Conservation (phyloP, 2,888 invertebrate genomes). For the Tachina grossa region DNA sequence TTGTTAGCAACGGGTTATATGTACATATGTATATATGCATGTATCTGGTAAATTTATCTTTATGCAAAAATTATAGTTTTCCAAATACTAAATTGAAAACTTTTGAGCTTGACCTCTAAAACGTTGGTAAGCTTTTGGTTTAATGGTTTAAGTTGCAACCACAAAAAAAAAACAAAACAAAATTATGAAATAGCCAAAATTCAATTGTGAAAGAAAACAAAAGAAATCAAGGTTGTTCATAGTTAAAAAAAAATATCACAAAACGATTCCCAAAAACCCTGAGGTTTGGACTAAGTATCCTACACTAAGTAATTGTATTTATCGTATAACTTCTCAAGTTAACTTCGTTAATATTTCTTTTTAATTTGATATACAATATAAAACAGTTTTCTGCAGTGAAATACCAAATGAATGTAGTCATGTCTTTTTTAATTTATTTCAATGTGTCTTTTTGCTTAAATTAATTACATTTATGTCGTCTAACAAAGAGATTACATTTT, state of each 20-base stretch:
- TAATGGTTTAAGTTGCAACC: not conserved
- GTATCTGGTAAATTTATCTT: too few species aligned
- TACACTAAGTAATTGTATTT: not conserved
- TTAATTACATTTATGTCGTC: conserved; percentile 18
- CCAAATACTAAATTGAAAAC: conserved; percentile 1
- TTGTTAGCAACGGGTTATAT: too few species aligned
- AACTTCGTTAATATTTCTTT: conserved; percentile 5
- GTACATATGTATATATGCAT: too few species aligned
- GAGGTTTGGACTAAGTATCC: not conserved
- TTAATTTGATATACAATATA: not conserved
- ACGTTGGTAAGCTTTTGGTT: conserved; percentile 26
- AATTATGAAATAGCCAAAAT: conserved; percentile 26
- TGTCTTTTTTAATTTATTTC: conserved; percentile 30
- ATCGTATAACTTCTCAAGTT: not conserved
- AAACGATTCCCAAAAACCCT: conserved; percentile 19
- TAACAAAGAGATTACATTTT: conserved; percentile 27
- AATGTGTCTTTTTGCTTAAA: conserved; percentile 3
- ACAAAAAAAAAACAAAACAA: not conserved
- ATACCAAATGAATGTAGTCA: not conserved
- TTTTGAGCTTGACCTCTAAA: conserved; percentile 63
- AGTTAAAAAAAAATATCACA: conserved; percentile 15
- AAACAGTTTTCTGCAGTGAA: conserved; percentile 12
- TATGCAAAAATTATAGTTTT: not conserved
- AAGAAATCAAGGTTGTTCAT: conserved; percentile 48
- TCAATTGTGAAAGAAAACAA: conserved; percentile 38